These are phyloP conservation scores for Potamarius usumacintae DNA, from an alignment of 2,113 vertebrate species.

Conservation along the genomic window DNA sequence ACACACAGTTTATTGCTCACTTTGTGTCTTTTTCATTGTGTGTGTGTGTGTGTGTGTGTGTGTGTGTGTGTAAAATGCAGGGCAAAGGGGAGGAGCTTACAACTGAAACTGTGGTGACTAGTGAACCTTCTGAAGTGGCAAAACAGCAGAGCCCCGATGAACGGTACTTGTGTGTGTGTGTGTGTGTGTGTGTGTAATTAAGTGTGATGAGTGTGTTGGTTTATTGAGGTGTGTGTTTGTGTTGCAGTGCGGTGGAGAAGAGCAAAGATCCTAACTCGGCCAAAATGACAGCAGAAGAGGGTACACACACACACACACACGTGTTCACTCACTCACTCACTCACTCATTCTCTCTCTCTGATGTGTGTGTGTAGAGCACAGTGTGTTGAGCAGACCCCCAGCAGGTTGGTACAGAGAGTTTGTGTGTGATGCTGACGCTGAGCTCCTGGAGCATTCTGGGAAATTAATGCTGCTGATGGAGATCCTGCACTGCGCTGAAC, in stretches of 20 bases:
- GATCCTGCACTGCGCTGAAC: conserved; percentile 89
- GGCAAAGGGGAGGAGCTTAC: conserved; percentile 24
- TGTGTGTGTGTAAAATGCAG: conserved; percentile 29
- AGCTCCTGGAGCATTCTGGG: conserved; percentile 88
- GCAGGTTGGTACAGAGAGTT: conserved; percentile 86
- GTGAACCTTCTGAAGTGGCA: neutral
- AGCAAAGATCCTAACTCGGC: neutral
- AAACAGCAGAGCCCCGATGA: neutral
- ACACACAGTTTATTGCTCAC: neutral
- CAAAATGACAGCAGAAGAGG: conserved; percentile 5
- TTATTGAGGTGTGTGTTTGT: neutral
- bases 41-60: neutral
- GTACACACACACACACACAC: neutral
- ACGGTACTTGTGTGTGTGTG: neutral
- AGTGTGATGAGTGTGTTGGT: neutral
- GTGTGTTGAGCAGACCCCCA: conserved; percentile 54
- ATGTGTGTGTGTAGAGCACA: conserved; percentile 38
- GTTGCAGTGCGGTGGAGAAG: neutral
- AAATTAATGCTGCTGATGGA: conserved; percentile 93
- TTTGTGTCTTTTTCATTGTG: neutral
- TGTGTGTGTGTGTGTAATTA: neutral
- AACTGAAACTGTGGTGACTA: neutral
- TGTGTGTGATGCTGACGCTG: conserved; percentile 82
- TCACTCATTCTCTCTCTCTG: neutral
- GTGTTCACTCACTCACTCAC: neutral